Conservation (phyloP, 2,797 vertebrate species). For the Echeneis naucrates region DNA sequence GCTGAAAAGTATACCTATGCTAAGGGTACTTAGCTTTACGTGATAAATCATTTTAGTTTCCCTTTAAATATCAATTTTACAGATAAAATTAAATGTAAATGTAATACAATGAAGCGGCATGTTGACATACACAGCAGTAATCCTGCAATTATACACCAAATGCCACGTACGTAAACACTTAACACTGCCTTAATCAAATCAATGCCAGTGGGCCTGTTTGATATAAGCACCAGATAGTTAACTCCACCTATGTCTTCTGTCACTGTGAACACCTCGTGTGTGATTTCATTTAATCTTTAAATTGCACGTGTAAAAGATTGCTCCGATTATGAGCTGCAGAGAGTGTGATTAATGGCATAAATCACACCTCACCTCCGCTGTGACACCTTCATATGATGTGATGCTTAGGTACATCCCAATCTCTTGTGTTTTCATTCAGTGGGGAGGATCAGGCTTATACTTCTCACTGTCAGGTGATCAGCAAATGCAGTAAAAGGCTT, state of each 20-base stretch:
- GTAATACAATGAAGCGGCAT: neutral
- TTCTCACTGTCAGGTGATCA: conserved; percentile 16
- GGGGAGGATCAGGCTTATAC: conserved; percentile 6
- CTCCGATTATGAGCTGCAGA: conserved; percentile 21
- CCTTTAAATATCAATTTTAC: neutral
- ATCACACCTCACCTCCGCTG: conserved; percentile 33
- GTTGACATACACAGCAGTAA: conserved; percentile 7
- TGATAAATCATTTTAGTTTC: neutral
- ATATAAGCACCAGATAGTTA: neutral
- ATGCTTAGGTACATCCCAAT: neutral
- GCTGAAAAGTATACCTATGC: neutral
- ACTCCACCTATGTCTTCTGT: neutral
- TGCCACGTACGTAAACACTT: conserved; percentile 14
- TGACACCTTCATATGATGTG: conserved; percentile 38
- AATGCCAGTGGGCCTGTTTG: neutral
- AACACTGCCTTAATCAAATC: neutral
- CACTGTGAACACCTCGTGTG: neutral
- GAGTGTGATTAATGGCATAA: conserved; percentile 35
- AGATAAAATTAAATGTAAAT: neutral
- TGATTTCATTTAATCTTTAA: conserved; percentile 20
- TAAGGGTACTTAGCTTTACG: neutral
- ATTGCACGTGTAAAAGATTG: conserved; percentile 16
- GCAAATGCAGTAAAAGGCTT: conserved; percentile 31
- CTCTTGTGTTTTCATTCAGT: conserved; percentile 31
- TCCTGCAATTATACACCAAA: neutral